phyloP scores from a whole-genome alignment of 2,113 vertebrate species.

The Erinaceus europaeus region DNA sequence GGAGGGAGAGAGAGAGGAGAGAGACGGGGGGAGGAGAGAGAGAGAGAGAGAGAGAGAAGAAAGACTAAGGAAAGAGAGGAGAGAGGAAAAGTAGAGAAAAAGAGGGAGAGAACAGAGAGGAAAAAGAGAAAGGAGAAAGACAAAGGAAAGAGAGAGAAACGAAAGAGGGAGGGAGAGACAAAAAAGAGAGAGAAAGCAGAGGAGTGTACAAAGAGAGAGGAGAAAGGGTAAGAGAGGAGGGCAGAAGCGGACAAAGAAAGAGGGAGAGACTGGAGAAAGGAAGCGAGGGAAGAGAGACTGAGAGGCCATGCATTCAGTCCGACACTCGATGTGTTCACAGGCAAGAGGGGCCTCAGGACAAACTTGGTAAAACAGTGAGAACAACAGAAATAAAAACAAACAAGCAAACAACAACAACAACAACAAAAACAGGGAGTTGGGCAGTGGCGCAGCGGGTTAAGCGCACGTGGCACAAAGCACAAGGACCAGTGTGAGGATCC shows the following conservation, averaged over 20 bases:
- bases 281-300: neutral
- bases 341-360: neutral
- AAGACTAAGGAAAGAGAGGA: no score
- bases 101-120: neutral
- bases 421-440: no score
- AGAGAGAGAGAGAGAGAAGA: no score
- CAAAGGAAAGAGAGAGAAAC: neutral
- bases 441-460: neutral
- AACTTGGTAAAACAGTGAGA: neutral
- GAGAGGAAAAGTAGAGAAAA: neutral
- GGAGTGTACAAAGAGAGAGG: no score
- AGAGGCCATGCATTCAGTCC: neutral
- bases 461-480: no score
- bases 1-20: neutral
- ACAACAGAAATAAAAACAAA: neutral
- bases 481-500: neutral
- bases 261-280: neutral
- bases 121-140: neutral
- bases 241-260: no score
- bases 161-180: no score
- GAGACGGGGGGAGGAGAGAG: no score
- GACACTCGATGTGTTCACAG: neutral
- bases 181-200: no score
- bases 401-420: no score
- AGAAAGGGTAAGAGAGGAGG: no score